Base-by-base conservation (phyloP, 2,113 vertebrate genomes). In the Albula glossodonta region DNA sequence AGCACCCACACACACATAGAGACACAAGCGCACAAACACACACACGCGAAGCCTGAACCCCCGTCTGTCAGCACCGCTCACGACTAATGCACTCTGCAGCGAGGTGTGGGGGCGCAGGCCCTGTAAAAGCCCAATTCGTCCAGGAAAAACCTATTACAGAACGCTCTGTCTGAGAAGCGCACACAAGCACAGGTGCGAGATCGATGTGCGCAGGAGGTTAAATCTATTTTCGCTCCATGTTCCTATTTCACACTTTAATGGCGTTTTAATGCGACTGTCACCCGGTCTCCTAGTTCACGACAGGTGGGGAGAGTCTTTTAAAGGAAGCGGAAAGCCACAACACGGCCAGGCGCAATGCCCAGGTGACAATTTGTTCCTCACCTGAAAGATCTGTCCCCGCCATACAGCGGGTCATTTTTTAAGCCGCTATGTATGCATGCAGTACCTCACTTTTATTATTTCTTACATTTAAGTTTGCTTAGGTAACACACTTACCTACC, bases 221-320 rank as follows among this genome's bases (percentile, higher is more conserved):
- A 96, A 97, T 96, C 96, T 96, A 94, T 96, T 95, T 96, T 96
- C 96, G 94, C 95, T 94, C 94, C 95, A 94, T 96, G 95, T 96
- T 96, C 96, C 96, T 95, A 96, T 96, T 96, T 96, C 96, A 95
- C 96, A 96, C 94, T 96, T 95, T 96, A 96, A 97, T 97, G 95
- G 96, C 93, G 94, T 97, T 97, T 96, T 96, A 96, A 97, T 96
- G 95, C 94, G 95, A 96, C 96, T 96, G 96, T 97, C 96, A 97
- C 96, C 83, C 91, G 94, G 91, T 90, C 89, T 90, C 90, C 91
- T 93, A 86, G 84, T 96, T 95, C 94, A 93, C 92, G 93, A 94
- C 93, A 92, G 83, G 89, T 94, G 93, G 95, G 95, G 94, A 93
- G 95, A 93, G 91, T 70, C 92, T 94, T 94, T 92, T 93, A 93